Percentiles rank a stretch among this genome's conserved stretches.
These are phyloP conservation scores for Macquaria ambigua DNA, from an alignment of 2,113 vertebrate genomes.

Conservation along the genomic window DNA sequence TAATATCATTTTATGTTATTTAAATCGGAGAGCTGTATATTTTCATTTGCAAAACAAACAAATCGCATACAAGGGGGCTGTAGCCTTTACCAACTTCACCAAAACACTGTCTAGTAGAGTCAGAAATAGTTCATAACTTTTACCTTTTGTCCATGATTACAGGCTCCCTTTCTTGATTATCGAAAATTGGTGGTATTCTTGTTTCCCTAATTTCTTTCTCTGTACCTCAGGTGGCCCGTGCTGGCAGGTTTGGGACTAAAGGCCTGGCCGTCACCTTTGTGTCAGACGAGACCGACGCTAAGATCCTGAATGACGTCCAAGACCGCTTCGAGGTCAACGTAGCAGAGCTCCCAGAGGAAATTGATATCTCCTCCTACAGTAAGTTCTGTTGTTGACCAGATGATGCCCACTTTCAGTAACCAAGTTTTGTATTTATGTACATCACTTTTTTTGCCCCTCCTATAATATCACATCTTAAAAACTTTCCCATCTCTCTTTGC, in stretches of 20 bases:
- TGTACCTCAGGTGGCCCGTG: constrained; percentile 87
- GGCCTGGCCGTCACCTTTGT: constrained; percentile 92
- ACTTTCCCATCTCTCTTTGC: constrained; percentile 29
- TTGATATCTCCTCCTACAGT: constrained; percentile 94
- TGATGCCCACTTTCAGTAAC: not conserved
- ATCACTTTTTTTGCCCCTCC: too few species aligned
- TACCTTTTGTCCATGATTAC: not conserved
- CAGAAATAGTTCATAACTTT: not conserved
- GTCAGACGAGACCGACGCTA: constrained; percentile 89
- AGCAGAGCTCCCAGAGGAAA: constrained; percentile 91
- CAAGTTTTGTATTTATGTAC: not conserved
- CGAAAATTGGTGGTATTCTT: not conserved
- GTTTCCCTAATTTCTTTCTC: not conserved
- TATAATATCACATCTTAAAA: not conserved
- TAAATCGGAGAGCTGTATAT: not conserved
- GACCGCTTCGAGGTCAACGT: constrained; percentile 94
- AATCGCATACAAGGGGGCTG: not conserved
- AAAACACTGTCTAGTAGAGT: not conserved
- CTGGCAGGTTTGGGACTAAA: constrained; percentile 92
- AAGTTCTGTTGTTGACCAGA: constrained; percentile 57
- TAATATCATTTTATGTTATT: not conserved
- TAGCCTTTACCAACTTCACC: not conserved
- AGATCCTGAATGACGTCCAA: constrained; percentile 91
- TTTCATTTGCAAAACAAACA: not conserved
- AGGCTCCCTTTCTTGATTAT: not conserved